A percentile compares a stretch with the other conserved stretches of the same genome.
Conservation (phyloP, 2,797 vertebrate species). For the Moxostoma hubbsi region DNA sequence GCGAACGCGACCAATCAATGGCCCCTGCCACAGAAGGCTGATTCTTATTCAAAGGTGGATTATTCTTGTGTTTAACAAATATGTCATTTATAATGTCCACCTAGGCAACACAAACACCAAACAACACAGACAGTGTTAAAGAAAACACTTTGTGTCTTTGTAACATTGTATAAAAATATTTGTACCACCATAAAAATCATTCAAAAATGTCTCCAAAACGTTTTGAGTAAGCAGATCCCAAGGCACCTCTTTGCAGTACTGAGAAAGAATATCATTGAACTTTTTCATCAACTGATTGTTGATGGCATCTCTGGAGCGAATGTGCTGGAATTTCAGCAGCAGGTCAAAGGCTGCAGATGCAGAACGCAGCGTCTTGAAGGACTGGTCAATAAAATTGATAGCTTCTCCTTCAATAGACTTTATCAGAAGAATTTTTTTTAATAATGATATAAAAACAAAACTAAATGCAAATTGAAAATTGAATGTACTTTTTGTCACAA, state of each 20-base stretch:
- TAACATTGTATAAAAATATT: neutral
- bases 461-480: neutral
- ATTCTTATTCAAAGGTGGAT: slow-evolving; percentile 82
- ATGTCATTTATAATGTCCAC: slow-evolving; percentile 79
- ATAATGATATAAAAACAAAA: neutral
- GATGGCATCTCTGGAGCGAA: slow-evolving; percentile 82
- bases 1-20: slow-evolving; percentile 85
- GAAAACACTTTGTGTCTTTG: neutral
- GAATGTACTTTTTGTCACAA: rapidly evolving
- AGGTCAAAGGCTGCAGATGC: slow-evolving; percentile 89
- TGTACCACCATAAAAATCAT: slow-evolving; percentile 5
- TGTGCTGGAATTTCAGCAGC: slow-evolving; percentile 88
- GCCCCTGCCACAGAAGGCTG: slow-evolving; percentile 88
- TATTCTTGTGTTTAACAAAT: slow-evolving; percentile 79
- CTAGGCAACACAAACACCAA: slow-evolving; percentile 66
- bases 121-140: neutral
- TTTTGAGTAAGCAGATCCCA: neutral
- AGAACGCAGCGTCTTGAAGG: slow-evolving; percentile 89
- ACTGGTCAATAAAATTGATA: slow-evolving; percentile 87
- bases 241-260: slow-evolving; percentile 91
- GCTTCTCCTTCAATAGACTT: slow-evolving; percentile 89
- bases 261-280: slow-evolving; percentile 85
- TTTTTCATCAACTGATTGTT: slow-evolving; percentile 89
- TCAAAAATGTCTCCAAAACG: neutral
- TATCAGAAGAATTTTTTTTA: slow-evolving; percentile 16